Percentiles rank a stretch among this genome's conserved stretches.
These are phyloP conservation scores for Lathamus discolor DNA, from an alignment of 2,113 vertebrate species.

Conservation along the genomic window DNA sequence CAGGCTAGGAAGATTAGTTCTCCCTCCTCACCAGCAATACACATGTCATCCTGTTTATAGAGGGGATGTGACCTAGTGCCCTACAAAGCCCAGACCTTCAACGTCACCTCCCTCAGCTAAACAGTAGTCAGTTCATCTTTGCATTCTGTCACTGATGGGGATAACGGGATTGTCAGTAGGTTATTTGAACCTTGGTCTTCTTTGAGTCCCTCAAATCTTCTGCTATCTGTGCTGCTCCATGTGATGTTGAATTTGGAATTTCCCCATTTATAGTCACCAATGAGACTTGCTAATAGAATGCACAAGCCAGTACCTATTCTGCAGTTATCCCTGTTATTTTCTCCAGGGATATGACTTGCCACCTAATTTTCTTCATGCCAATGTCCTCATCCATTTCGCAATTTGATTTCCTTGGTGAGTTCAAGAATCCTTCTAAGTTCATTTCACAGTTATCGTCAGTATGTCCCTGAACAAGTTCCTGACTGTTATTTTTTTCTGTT, in stretches of 20 bases:
- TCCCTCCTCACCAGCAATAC: background rate
- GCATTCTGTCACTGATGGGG: background rate
- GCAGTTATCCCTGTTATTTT: constrained; percentile 15
- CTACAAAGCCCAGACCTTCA: background rate
- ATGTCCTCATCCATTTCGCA: constrained; percentile 40
- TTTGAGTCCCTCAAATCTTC: background rate
- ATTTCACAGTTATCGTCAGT: background rate
- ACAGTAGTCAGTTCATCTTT: background rate
- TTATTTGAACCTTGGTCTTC: background rate
- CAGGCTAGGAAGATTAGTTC: background rate
- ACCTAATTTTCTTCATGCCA: constrained; percentile 43
- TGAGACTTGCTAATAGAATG: background rate
- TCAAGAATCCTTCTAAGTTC: constrained; percentile 25
- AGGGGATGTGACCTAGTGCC: background rate
- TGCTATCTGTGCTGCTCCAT: background rate
- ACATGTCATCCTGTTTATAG: constrained; percentile 8
- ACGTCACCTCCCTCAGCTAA: background rate
- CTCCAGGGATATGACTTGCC: constrained; percentile 9
- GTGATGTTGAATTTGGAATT: background rate
- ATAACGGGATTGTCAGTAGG: background rate
- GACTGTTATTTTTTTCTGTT: background rate
- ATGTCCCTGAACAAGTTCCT: background rate
- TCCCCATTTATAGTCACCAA: background rate
- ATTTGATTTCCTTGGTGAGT: constrained; percentile 34
- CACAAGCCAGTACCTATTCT: background rate